These are phyloP conservation scores for Astatoreochromis straeleni DNA, from an alignment of 2,113 vertebrate species.

Conservation along the genomic window DNA sequence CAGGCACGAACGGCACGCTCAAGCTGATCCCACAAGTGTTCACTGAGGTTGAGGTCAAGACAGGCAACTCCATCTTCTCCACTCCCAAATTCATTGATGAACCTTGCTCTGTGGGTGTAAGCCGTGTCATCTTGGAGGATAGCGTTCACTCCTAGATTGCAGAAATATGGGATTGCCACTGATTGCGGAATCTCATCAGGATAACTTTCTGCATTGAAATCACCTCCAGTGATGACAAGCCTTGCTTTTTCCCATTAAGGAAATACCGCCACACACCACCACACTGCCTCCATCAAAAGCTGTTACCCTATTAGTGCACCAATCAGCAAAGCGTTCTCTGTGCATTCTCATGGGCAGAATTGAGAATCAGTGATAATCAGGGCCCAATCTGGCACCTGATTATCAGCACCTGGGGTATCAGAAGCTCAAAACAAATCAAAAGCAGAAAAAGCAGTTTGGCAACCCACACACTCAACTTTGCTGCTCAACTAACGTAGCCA, in stretches of 20 bases:
- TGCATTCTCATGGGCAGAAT: background rate
- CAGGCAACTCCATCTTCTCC: background rate
- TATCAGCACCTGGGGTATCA: background rate
- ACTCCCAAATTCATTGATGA: background rate
- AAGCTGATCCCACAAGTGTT: background rate
- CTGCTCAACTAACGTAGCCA: background rate
- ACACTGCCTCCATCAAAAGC: background rate
- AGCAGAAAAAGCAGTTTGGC: background rate
- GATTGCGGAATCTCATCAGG: background rate
- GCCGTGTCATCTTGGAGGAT: background rate
- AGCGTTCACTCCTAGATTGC: background rate
- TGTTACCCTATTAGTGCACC: background rate
- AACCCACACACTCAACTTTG: background rate
- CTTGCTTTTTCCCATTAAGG: background rate
- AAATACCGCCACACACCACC: background rate
- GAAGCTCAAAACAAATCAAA: background rate
- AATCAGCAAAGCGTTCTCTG: background rate
- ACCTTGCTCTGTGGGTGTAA: background rate
- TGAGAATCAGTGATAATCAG: background rate
- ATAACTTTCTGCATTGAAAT: background rate
- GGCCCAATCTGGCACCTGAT: background rate
- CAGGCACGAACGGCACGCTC: rapidly evolving
- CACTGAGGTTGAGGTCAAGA: background rate
- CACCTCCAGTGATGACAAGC: background rate
- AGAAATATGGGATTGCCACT: background rate